A percentile compares a stretch with the other conserved stretches of the same genome.
Conservation (phyloP, 2,113 vertebrate genomes). For the Mugil cephalus region DNA sequence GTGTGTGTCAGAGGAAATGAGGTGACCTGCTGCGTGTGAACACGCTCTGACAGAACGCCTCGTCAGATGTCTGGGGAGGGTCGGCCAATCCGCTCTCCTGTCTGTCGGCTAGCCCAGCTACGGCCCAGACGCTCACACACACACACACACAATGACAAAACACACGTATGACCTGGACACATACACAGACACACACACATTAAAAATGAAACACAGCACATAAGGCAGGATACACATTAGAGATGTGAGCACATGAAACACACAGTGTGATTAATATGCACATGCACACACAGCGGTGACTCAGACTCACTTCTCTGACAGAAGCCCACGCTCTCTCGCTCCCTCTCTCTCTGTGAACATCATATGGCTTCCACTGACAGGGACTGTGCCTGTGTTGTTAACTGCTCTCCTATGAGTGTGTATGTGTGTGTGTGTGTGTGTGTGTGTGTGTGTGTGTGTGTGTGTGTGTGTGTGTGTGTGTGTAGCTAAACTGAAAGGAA, state of each 20-base stretch:
- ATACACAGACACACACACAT: not conserved
- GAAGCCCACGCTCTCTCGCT: slow-evolving; percentile 39
- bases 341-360: slow-evolving; percentile 82
- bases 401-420: slow-evolving; percentile 53
- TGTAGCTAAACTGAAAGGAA: slow-evolving; percentile 29
- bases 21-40: slow-evolving; percentile 65
- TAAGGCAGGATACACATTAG: slow-evolving; percentile 10
- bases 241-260: slow-evolving; percentile 14
- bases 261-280: slow-evolving; percentile 28
- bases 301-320: slow-evolving; percentile 50
- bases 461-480: slow-evolving; percentile 6
- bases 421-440: slow-evolving; percentile 17
- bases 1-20: slow-evolving; percentile 55
- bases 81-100: slow-evolving; percentile 58
- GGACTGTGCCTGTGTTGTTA: slow-evolving; percentile 85
- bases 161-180: slow-evolving; percentile 1
- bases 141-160: slow-evolving; percentile 6
- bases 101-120: slow-evolving; percentile 41
- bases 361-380: slow-evolving; percentile 88
- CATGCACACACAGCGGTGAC: slow-evolving; percentile 39
- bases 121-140: slow-evolving; percentile 22
- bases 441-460: slow-evolving; percentile 43
- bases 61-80: slow-evolving; percentile 68
- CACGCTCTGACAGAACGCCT: slow-evolving; percentile 64
- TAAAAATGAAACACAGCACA: slow-evolving; percentile 28